Percentiles rank a stretch among this genome's conserved stretches.
Conservation (phyloP, 2,797 vertebrate species). For the Jordanella pulchra region DNA sequence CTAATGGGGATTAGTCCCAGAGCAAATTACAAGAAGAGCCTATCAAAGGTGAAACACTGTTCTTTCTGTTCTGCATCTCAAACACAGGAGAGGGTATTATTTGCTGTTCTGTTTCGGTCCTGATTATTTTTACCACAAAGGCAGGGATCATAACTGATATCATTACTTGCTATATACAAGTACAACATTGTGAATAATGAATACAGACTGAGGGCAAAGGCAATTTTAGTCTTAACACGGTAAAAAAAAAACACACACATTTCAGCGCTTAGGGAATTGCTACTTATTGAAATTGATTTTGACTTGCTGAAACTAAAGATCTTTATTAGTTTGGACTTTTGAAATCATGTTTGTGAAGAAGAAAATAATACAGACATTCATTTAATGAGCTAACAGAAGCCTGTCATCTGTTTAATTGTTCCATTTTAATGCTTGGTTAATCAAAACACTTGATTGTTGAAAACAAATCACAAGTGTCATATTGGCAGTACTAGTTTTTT, state of each 20-base stretch:
- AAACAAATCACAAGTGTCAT: conserved; percentile 61
- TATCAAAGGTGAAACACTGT: conserved; percentile 45
- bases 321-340: conserved; percentile 72
- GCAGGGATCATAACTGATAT: conserved; percentile 42
- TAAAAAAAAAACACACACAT: background rate
- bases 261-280: conserved; percentile 21
- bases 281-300: conserved; percentile 45
- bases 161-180: conserved; percentile 10
- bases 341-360: conserved; percentile 56
- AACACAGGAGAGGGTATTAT: conserved; percentile 7
- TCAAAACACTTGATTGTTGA: conserved; percentile 63
- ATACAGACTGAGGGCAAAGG: background rate
- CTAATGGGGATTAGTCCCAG: conserved; percentile 68
- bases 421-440: conserved; percentile 58
- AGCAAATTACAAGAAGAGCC: conserved; percentile 68
- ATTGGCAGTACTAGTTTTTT: conserved; percentile 27
- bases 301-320: conserved; percentile 54
- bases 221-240: conserved; percentile 18
- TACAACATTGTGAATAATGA: background rate
- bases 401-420: conserved; percentile 72
- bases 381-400: conserved; percentile 65
- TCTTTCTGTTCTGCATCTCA: conserved; percentile 3
- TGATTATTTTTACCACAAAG: conserved; percentile 18
- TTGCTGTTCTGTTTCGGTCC: conserved; percentile 20
- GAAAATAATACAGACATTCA: conserved; percentile 66